Base-by-base conservation (phyloP, 2,113 vertebrate genomes). In the Empidonax traillii region DNA sequence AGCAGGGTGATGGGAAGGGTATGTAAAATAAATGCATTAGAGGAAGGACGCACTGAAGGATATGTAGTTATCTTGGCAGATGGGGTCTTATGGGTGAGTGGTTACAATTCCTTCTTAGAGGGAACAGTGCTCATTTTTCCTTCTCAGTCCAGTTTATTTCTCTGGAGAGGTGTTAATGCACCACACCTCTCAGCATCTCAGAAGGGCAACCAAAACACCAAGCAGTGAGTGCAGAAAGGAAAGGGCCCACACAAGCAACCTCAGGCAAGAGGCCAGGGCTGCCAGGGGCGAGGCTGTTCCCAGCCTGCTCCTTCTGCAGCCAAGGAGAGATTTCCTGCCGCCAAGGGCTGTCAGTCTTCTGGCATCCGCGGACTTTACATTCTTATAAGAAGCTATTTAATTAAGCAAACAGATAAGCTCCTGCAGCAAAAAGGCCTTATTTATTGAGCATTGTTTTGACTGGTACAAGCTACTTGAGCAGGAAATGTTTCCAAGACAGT, bases 361-460 rank as follows among this genome's bases (percentile, higher is more conserved):
- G 81, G 81, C 46, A 85, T 85, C 56, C 78, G 47, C 43, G 79
- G 14, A 85, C 75, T 76, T 73, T 46, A 33, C 43, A 51, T 89
- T 87, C 43, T 3, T 76, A 47, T 53, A 30, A 93, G 72, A 85
- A 94, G 39, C 78, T 88, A 9, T 87, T 92, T 94, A 96, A 95
- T 94, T 93, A 94, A 88, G 88, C 76, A 69, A 96, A 77, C 41
- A 73, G 91, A 95, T 90, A 85, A 88, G 61, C 67, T 88, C 41
- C 59, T 93, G 39, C 85, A 69, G 87, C 72, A 85, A 91, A 93
- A 89, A 91, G 85, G 82, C 85, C 59, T 73, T 80, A 91, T 96
- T 94, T 96, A 80, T 66, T 93, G 67, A 96, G 82, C 85, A 88
- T 94, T 96, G 93, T 94, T 97, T 96, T 96, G 91, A 95, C 94